phyloP scores from a whole-genome alignment of 2,113 vertebrate species.

The Ellobius talpinus region DNA sequence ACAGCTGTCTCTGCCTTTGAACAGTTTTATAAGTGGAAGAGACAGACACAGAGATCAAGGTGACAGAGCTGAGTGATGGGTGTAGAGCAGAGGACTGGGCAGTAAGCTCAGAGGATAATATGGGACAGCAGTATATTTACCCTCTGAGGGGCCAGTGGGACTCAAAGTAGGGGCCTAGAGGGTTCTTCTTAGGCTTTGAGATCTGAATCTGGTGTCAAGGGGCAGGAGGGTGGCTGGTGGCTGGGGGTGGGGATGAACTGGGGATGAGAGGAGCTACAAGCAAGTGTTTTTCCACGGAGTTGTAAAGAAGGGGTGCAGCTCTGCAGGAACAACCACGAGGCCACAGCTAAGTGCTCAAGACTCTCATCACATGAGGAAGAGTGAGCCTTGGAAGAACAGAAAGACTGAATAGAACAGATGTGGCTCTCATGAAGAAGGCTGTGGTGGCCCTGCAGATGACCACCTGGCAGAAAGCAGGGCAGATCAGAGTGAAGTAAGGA shows the following conservation, averaged over 20 bases:
- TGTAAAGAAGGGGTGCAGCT: background rate
- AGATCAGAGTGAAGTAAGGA: background rate
- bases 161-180: background rate
- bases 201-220: background rate
- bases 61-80: background rate
- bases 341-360: background rate
- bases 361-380: background rate
- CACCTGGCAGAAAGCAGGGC: too few species aligned
- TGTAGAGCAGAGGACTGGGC: background rate
- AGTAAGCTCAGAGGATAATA: background rate
- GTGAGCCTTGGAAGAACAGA: background rate
- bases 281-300: background rate
- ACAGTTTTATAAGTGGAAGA: constrained; percentile 2
- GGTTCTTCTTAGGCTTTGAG: accelerated
- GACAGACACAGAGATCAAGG: background rate
- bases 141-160: background rate
- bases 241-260: accelerated
- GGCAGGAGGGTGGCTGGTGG: background rate
- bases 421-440: background rate
- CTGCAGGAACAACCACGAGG: background rate
- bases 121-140: accelerated
- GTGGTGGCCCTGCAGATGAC: accelerated
- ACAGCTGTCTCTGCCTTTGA: background rate
- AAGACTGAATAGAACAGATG: background rate
- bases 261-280: accelerated